Conservation (phyloP, 2,113 vertebrate species). For the Antechinus stuartii region DNA sequence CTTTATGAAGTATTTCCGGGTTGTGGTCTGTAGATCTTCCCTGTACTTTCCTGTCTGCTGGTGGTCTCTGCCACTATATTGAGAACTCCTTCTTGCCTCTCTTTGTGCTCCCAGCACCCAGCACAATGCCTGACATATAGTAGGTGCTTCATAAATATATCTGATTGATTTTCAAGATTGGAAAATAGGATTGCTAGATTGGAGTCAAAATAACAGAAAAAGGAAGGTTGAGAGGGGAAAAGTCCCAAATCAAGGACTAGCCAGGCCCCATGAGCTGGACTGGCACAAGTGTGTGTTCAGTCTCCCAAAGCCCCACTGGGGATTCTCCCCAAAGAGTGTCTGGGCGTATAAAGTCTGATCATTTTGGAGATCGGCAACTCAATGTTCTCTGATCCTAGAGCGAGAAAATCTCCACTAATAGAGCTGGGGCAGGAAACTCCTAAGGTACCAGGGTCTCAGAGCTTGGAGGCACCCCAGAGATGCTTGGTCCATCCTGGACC, state of each 20-base stretch:
- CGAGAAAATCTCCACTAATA: neutral
- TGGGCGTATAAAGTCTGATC: no score
- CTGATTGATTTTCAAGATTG: neutral
- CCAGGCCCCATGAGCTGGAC: no score
- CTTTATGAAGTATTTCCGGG: neutral
- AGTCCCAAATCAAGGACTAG: neutral
- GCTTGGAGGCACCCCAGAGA: no score
- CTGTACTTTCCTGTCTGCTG: neutral
- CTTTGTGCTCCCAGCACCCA: neutral
- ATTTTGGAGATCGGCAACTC: no score
- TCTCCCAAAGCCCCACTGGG: no score
- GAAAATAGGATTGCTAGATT: neutral
- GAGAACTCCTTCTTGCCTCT: neutral
- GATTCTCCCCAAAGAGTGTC: no score
- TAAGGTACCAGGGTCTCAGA: no score
- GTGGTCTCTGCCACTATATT: neutral
- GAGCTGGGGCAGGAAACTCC: no score
- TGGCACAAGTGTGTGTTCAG: no score
- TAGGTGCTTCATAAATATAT: neutral
- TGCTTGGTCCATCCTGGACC: no score
- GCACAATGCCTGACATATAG: neutral
- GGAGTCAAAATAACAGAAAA: neutral
- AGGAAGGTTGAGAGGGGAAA: no score
- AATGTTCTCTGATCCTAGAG: neutral
- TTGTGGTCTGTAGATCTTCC: fast-evolving